Base-by-base conservation (phyloP, 2,888 invertebrate genomes). In the Machimus rusticus region DNA sequence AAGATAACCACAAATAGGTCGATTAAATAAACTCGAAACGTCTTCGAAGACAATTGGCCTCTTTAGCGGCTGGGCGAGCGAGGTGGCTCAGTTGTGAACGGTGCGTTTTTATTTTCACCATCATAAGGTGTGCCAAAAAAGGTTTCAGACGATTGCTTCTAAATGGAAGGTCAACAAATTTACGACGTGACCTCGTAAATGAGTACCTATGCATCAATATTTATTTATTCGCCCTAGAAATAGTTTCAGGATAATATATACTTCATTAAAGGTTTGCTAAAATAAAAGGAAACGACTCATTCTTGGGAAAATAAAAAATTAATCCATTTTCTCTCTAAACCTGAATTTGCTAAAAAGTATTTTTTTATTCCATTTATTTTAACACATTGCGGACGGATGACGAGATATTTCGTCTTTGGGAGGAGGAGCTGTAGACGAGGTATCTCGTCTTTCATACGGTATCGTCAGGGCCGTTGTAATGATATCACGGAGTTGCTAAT, bases 21-120 rank as follows among this genome's bases (percentile, higher is more conserved):
- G 87, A 88, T 88, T 86, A 88, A 88, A 88, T 86, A 88, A 88
- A 88, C 82, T 88, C 86, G 86, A 86, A 87, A 82, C 78, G 86
- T 82, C 86, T 86, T 57, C 31, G 57, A 82, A 88, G 86, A 86
- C 86, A 88, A 86, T 86, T 43, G 86, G 55, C 37, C 46, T 77
- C 74, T 43, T 66, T 79, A 43, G 19, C 37, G 23, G 6, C 34
- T 57, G 39, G 77, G 39, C 19, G 66, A 66, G 84, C 39, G 85
- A 46, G 85, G 74, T 28, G 74, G 84, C 76, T 14, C 14, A 79
- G 51, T 51, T 51, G 43, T 79, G 43, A 31, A 51, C 5, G 79
- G 12, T 79, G 46, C 46, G 79, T 79, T 79, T 79, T 34, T 79
- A 55, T 55, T 66, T 28, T 23, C 51, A 28, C 46, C 14, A 79